Conservation (phyloP, 2,113 vertebrate species). For the Dipodomys merriami region DNA sequence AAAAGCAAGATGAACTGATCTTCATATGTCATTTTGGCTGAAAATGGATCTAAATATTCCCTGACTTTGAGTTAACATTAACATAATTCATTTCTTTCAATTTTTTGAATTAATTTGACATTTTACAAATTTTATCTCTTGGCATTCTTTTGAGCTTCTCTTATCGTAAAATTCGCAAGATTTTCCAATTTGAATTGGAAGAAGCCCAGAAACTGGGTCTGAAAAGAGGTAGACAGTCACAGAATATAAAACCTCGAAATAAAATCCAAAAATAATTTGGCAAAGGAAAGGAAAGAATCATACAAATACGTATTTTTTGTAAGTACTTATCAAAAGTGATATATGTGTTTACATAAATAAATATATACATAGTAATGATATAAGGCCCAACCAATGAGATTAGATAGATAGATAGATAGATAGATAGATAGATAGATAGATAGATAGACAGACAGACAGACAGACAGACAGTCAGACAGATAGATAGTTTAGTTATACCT, state of each 20-base stretch:
- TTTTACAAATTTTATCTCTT: conserved; percentile 45
- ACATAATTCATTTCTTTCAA: conserved; percentile 20
- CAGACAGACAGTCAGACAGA: not conserved
- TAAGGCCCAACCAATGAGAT: too few species aligned
- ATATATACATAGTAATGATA: too few species aligned
- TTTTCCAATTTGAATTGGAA: conserved; percentile 42
- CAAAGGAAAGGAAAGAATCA: not conserved
- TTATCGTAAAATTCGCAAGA: conserved; percentile 23
- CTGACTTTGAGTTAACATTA: not conserved
- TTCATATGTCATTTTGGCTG: not conserved
- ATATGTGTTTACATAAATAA: not conserved
- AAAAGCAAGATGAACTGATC: not conserved
- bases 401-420: not conserved
- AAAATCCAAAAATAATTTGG: conserved; percentile 40
- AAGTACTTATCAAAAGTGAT: not conserved
- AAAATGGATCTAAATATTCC: not conserved
- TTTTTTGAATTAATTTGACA: conserved; percentile 42
- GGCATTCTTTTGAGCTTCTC: not conserved
- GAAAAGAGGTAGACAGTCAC: conserved; percentile 40
- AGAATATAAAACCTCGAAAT: conserved; percentile 50
- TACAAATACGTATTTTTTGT: conserved; percentile 17
- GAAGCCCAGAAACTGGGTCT: conserved; percentile 5
- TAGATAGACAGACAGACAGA: too few species aligned
- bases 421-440: not conserved
- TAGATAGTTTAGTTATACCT: not conserved